Conservation (phyloP, 2,113 vertebrate genomes). For the Rissa tridactyla region DNA sequence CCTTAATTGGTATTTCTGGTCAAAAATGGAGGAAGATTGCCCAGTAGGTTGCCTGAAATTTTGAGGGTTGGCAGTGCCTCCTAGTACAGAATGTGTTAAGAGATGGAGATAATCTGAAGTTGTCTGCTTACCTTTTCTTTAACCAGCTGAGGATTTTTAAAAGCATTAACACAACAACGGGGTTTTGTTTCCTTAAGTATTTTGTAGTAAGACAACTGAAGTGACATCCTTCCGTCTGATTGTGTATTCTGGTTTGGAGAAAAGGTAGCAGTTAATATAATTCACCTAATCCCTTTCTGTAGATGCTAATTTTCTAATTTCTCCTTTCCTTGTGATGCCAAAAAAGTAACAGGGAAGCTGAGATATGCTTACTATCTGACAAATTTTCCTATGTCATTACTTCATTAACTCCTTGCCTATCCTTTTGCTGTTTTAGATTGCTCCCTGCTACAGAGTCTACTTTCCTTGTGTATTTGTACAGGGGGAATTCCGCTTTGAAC, state of each 20-base stretch:
- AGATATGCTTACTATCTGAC: neutral
- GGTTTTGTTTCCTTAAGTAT: neutral
- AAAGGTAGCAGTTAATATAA: neutral
- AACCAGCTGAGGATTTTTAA: neutral
- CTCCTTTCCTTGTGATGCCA: neutral
- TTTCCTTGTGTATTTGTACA: neutral
- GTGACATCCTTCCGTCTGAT: neutral
- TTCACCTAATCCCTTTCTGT: neutral
- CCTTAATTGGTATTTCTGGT: neutral
- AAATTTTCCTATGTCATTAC: neutral
- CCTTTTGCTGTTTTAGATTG: neutral
- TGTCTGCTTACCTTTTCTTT: neutral
- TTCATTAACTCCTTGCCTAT: neutral
- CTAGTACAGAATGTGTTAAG: neutral
- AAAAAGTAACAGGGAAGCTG: neutral
- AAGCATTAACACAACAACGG: neutral
- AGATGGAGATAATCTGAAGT: neutral
- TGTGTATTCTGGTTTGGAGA: neutral
- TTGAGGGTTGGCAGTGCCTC: neutral
- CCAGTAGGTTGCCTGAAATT: neutral
- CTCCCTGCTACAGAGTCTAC: accelerated
- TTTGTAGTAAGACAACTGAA: neutral
- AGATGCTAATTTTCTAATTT: neutral
- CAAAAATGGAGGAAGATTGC: neutral
- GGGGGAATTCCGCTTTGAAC: neutral